Conservation (phyloP, 2,888 invertebrate species). For the Octonoba sinensis region DNA sequence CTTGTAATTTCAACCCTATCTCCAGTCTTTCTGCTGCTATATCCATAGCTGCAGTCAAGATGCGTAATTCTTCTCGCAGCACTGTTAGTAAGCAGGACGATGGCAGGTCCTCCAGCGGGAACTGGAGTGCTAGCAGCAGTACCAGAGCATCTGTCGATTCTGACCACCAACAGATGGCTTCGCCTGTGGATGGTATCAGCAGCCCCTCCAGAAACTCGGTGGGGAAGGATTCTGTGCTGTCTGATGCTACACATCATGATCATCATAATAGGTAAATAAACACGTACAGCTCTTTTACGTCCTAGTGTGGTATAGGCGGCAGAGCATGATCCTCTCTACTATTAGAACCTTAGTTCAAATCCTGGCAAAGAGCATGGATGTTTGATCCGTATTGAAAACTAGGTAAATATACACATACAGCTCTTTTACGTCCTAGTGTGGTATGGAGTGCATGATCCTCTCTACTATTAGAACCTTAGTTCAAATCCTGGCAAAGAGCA, state of each 20-base stretch:
- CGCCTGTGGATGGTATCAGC: constrained; percentile 21
- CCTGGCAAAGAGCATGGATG: no score
- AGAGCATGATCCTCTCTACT: no score
- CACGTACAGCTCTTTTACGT: no score
- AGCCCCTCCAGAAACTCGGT: constrained; percentile 70
- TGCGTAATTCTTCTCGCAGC: constrained; percentile 75
- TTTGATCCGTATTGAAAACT: no score
- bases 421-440: no score
- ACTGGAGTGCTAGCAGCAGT: constrained; percentile 93
- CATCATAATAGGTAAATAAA: constrained; percentile 52
- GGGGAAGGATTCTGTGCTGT: constrained; percentile 71
- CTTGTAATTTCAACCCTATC: constrained; percentile 58
- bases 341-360: no score
- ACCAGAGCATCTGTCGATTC: constrained; percentile 75
- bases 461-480: no score
- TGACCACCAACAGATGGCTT: constrained; percentile 70
- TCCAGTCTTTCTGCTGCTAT: constrained; percentile 74
- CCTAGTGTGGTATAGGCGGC: no score
- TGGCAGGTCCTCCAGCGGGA: constrained; percentile 87
- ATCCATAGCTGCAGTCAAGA: constrained; percentile 79
- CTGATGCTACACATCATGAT: constrained; percentile 63
- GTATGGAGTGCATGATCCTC: no score
- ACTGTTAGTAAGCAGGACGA: constrained; percentile 57
- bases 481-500: no score
- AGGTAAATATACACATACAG: no score